Evolutionary conservation across 2,888 invertebrate species (phyloP), one percentile per base, ranked within the genome.

Genomic region (Cartodere bifasciata): DNA sequence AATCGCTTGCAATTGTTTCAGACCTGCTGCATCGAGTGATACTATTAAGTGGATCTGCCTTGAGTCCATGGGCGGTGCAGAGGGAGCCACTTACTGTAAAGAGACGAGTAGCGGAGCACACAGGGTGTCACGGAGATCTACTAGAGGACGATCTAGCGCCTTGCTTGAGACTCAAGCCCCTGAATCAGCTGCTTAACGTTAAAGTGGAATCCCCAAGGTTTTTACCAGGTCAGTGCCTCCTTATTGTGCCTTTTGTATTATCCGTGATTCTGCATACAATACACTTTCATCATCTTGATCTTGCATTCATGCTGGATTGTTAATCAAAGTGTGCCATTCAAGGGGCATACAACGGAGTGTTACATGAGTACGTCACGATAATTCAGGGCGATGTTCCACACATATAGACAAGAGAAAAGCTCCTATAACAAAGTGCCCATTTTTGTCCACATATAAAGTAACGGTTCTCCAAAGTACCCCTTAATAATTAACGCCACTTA

Each of bases 41-140:
- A 50, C 67, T 91, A 53, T 72, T 88, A 56, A 88, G 88, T 55
- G 90, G 91, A 35, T 88, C 88, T 34, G 86, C 86, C 13, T 65
- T 90, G 42, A 87, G 87, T 50, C 87, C 88, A 17, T 91, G 90
- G 90, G 88, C 90, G 38, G 69, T 90, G 49, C 85, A 86, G 61
- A 72, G 80, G 45, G 85, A 85, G 55, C 85, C 86, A 16, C 67
- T 86, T 29, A 72, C 72, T 48, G 77, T 85, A 48, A 87, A 85
- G 62, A 70, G 79, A 33, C 62, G 71, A 57, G 86, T 86, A 28
- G 84, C 85, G 30, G 79, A 83, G 44, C 78, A 84, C 52, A 82
- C 85, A 4, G 78, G 78, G 26, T 90, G 88, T 52, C 80, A 83
- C 50, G 84, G 82, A 2, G 83, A 86, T 59, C 65, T 81, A 41